A percentile compares a stretch with the other conserved stretches of the same genome.
These are phyloP conservation scores for Neuroterus valhalla DNA, from an alignment of 1,140 invertebrate genomes.

Conservation along the genomic window DNA sequence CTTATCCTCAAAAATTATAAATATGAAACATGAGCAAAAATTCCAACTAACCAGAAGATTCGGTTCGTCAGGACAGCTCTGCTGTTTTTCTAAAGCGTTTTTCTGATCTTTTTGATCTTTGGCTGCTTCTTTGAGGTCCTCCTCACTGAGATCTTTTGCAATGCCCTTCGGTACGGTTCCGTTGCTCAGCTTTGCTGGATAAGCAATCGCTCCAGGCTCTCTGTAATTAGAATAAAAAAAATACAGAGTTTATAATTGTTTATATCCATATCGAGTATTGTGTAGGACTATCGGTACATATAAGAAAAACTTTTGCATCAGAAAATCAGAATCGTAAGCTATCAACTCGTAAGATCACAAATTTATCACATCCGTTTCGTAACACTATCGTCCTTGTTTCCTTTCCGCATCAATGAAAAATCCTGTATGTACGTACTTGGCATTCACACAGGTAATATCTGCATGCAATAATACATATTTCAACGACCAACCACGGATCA, in stretches of 20 bases:
- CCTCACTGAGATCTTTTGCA: conserved; percentile 57
- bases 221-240: conserved; percentile 33
- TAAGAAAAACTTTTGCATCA: conserved; percentile 18
- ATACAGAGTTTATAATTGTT: background rate
- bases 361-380: conserved; percentile 50
- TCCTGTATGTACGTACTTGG: background rate
- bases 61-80: conserved; percentile 65
- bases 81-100: conserved; percentile 66
- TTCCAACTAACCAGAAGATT: conserved; percentile 65
- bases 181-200: conserved; percentile 69
- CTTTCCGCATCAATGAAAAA: conserved; percentile 1
- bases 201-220: conserved; percentile 42
- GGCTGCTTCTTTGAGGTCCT: conserved; percentile 42
- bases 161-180: conserved; percentile 68
- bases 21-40: conserved; percentile 22
- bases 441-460: conserved; percentile 4
- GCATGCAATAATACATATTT: conserved; percentile 16
- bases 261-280: background rate
- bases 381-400: conserved; percentile 38
- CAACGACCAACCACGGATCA: conserved; percentile 17
- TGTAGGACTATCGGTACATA: background rate
- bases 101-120: conserved; percentile 52
- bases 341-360: conserved; percentile 29
- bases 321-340: conserved; percentile 6
- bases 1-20: background rate